Evolutionary conservation across 1,140 invertebrate genomes (phyloP), one percentile per base, ranked within the genome.

Genomic region (Euglossa dilemma): DNA sequence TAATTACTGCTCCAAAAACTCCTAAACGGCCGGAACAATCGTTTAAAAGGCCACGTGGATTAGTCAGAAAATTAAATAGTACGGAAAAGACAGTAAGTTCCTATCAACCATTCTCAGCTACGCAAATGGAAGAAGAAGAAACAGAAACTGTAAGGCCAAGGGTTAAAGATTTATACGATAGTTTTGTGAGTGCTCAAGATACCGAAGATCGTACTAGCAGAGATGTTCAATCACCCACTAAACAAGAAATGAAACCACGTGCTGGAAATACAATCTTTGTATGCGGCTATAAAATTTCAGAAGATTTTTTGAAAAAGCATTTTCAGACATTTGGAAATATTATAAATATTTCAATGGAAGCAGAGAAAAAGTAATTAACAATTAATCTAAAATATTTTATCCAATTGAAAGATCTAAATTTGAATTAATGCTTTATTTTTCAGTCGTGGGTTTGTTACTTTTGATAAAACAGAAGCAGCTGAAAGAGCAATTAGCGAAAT

Each of bases 361-460:
- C 96, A 86, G 97, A 98, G 86, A 98, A 98, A 94, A 96, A 97
- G 97, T 98, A 94, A 92, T 93, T 91, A n/a, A 78, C 72, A 72
- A 66, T 59, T 85, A 9, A 0, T 50, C 36, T 5, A 18, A 28
- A 8, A 67, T 18, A 70, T 73, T 64, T 43, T 23, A 18, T 63
- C 16, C 7, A 16, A 66, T 57, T 47, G 4, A 6, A 23, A 23
- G 0, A 3, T 8, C 9, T 54, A 16, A 43, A 70, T 23, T 23
- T 45, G 25, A 59, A 52, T 70, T 47, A 50, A 71, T 77, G 0
- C 77, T 20, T 72, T 36, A 66, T 74, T 43, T 95, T 95, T 91
- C 92, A 97, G 96, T 93, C 97, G 98, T 91, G 98, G 97, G 16
- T 99, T 98, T 95, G 96, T 99, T 12, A 98, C 98, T 8, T 99